Evolutionary conservation across 2,797 vertebrate genomes (phyloP), one percentile per base, ranked within the genome.

Genomic region (Mallotus villosus): DNA sequence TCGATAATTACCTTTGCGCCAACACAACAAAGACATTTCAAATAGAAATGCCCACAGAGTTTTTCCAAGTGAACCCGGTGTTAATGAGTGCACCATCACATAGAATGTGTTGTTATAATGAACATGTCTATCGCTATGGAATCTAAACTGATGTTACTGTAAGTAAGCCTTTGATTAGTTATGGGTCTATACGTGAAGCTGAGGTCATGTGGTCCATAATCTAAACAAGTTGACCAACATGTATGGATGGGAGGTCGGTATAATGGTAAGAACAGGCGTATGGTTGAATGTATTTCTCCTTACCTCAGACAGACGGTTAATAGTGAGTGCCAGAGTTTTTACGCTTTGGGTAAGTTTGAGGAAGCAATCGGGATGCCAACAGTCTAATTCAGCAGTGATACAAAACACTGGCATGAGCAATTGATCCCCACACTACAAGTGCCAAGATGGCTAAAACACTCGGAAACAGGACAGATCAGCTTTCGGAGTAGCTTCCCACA

Each of bases 1-100:
- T 91, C 87, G 74, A 90, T 93, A 90, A 91, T 91, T 88, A 88
- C 87, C 81, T 75, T 71, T 69, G 63, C 1, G 21, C 82, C 70
- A 77, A 85, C 85, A 82, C 84, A 88, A 88, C 85, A 78, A 77
- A 87, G 80, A 85, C 71, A 76, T 88, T 89, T 88, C 83, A 81
- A 70, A 71, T 68, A 73, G 74, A 87, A 87, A 89, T 87, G 84
- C 78, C 74, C 68, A 78, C 73, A 74, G 4, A 5, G 41, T 77
- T 81, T 4, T 74, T 65, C 74, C 68, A 70, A 55, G 49, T 73
- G 72, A 79, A 75, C 81, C 81, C 82, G 78, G 71, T 74, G 74
- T 75, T 79, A 68, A 71, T 73, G 78, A 85, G 68, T 74, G 78
- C 74, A 66, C 74, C 72, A 75, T 78, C 81, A 79, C 72, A 77